Base-by-base conservation (phyloP, 2,888 invertebrate genomes). In the Pycnomerus fuliginosus region DNA sequence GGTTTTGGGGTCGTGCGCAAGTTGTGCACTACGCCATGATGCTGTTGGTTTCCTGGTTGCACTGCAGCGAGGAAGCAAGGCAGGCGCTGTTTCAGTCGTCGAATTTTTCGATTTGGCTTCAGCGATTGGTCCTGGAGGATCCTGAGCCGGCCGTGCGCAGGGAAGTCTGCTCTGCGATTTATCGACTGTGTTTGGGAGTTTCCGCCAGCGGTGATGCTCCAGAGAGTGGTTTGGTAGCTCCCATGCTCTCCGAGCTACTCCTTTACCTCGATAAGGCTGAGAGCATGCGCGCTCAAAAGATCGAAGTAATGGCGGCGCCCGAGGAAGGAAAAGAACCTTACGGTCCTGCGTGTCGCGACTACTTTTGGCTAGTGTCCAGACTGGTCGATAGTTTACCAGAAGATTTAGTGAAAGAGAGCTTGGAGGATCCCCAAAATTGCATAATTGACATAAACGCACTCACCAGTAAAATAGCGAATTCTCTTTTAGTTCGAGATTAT, bases 301-400 rank as follows among this genome's bases (percentile, higher is more conserved):
- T 73, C 40, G 77, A 77, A 65, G 38, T 56, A 1, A 53, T 65
- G 44, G 60, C 62, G 29, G 58, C 82, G 29, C 79, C 80, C 0
- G 86, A 87, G 59, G 87, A 88, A 67, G 90, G 90, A n/a, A 92
- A 95, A 66, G 94, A 94, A 65, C 91, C 93, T 0, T 94, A 92
- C 65, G 95, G 94, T 0, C 93, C 94, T 1, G 94, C 94, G 1
- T 95, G 94, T 65, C 76, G 93, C 3, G 95, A 96, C 68, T 96
- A 93, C 71, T 95, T 95, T 70, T 94, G 94, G 93, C 76, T 95
- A 2, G 79, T 93, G 8, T 90, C 93, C 52, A 79, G 93, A 17
- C 77, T 95, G 11, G 87, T 95, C 1, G 95, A 95, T 61, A 89
- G 89, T 1, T 67, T 92, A 16, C 87, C 89, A 0, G 85, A 85